Evolutionary conservation across 2,113 vertebrate genomes (phyloP).

Genomic region (Colistium nudipinnis): DNA sequence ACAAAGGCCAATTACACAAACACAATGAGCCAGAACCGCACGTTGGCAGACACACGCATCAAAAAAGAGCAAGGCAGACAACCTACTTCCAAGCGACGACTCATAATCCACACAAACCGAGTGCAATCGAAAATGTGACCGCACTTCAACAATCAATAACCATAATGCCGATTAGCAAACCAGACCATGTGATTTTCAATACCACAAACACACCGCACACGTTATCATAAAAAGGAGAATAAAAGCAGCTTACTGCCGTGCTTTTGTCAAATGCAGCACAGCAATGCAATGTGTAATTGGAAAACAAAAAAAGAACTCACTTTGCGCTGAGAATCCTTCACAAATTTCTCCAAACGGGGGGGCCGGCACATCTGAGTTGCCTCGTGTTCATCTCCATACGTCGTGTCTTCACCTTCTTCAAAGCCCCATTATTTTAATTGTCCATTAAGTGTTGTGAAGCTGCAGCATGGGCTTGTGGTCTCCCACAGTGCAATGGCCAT

Average conservation of each 20-base stretch:
- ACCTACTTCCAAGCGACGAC: constrained; percentile 18
- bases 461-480: too few species aligned
- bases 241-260: neutral
- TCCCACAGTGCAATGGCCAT: neutral
- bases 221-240: neutral
- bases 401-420: constrained; percentile 14
- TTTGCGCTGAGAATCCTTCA: neutral
- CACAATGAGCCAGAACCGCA: neutral
- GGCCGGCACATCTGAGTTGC: constrained; percentile 20
- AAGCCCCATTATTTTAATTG: constrained; percentile 34
- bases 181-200: neutral
- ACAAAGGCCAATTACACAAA: constrained; percentile 4
- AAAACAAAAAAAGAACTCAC: constrained; percentile 5
- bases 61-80: neutral
- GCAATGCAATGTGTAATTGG: neutral
- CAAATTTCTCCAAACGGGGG: neutral
- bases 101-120: constrained; percentile 6
- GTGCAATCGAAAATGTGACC: constrained; percentile 3
- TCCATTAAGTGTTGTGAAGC: constrained; percentile 19
- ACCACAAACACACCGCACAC: neutral
- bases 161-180: constrained; percentile 20
- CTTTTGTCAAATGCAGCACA: neutral
- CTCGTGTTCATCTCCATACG: constrained; percentile 2
- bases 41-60: neutral
- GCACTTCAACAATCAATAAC: constrained; percentile 21